Evolutionary conservation across 2,113 vertebrate species (phyloP).

Genomic region (Scolopax mira): DNA sequence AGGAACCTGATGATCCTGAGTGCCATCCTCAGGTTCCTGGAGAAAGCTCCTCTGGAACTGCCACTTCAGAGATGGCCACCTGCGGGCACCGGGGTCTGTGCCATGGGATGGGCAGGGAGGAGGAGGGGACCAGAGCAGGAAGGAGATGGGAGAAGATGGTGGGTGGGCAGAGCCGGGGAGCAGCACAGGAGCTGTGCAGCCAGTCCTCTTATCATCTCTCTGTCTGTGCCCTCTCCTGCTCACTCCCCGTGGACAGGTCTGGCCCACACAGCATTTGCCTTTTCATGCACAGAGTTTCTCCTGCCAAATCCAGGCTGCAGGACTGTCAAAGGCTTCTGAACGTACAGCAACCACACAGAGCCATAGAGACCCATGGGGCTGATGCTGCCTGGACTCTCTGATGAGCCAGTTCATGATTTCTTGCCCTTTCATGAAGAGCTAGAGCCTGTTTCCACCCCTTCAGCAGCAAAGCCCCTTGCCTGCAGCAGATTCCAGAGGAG

Average conservation of each 20-base stretch:
- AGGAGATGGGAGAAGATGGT: not conserved
- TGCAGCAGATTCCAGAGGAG: not conserved
- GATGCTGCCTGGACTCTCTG: not conserved
- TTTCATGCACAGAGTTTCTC: not conserved
- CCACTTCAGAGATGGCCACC: accelerated
- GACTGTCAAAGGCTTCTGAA: not conserved
- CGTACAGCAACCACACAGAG: not conserved
- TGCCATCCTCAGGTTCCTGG: not conserved
- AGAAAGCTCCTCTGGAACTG: not conserved
- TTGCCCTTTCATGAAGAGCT: not conserved
- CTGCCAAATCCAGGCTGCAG: not conserved
- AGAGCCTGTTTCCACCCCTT: not conserved
- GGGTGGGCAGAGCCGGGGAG: not conserved
- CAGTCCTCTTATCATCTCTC: not conserved
- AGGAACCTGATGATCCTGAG: not conserved
- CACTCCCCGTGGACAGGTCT: not conserved
- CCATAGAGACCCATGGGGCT: not conserved
- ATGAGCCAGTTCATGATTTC: not conserved
- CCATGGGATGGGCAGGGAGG: not conserved
- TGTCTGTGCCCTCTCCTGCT: not conserved
- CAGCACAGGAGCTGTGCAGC: not conserved
- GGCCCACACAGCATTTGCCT: not conserved
- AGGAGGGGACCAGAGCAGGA: not conserved
- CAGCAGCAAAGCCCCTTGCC: not conserved
- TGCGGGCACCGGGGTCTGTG: not conserved